These are phyloP conservation scores for Piprites chloris DNA, from an alignment of 2,113 vertebrate genomes.

Conservation along the genomic window DNA sequence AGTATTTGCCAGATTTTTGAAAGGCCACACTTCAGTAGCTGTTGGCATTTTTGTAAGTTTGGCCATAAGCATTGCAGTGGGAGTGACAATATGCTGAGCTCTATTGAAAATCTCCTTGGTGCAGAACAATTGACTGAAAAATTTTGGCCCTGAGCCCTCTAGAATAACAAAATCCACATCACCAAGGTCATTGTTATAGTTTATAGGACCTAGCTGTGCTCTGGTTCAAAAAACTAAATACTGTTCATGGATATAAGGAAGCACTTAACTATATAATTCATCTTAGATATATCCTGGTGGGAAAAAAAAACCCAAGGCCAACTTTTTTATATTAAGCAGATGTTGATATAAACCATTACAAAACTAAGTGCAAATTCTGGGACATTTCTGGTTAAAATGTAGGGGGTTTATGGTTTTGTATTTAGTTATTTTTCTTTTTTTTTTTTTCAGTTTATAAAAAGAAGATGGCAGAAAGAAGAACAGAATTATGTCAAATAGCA, in stretches of 20 bases:
- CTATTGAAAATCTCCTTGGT: neutral
- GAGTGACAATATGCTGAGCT: neutral
- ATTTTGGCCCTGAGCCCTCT: neutral
- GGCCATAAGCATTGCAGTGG: neutral
- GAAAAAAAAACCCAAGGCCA: neutral
- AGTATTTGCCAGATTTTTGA: neutral
- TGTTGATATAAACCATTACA: neutral
- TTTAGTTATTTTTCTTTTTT: neutral
- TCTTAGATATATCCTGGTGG: neutral
- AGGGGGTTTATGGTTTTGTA: neutral
- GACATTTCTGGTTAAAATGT: neutral
- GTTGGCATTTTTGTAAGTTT: neutral
- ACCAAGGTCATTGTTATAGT: neutral
- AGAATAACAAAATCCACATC: neutral
- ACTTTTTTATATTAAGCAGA: neutral
- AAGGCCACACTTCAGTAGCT: neutral
- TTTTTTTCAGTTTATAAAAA: neutral
- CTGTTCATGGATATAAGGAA: neutral
- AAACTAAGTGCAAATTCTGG: neutral
- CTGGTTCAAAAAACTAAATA: neutral
- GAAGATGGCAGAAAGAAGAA: neutral
- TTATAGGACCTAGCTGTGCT: neutral
- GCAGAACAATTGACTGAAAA: neutral
- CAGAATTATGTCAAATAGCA: neutral
- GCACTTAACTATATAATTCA: neutral